Evolutionary conservation across 2,888 invertebrate genomes (phyloP).

Genomic region (Ganaspis brasiliensis): DNA sequence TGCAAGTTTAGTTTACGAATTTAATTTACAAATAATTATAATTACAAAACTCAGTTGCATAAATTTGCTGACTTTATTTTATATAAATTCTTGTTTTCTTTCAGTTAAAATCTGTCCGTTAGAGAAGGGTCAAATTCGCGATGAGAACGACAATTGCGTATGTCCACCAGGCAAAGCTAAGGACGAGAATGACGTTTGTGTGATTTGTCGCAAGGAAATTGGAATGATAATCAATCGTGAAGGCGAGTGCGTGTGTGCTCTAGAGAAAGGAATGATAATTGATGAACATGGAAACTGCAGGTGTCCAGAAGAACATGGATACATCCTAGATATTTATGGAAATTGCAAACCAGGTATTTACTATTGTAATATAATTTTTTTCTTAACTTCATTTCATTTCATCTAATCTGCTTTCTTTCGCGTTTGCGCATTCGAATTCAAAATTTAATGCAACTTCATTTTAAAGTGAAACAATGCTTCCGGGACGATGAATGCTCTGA

Average conservation of each 20-base stretch:
- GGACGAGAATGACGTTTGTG: slow-evolving; percentile 89
- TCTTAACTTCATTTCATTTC: background rate
- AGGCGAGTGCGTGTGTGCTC: slow-evolving; percentile 91
- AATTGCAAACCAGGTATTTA: slow-evolving; percentile 83
- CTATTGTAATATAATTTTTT: background rate
- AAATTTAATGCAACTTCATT: slow-evolving; percentile 58
- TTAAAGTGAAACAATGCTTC: slow-evolving; percentile 83
- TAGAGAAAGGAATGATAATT: slow-evolving; percentile 89
- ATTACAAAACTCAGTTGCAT: too few relatives aligned
- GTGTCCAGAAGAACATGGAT: slow-evolving; percentile 87
- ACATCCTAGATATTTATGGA: slow-evolving; percentile 84
- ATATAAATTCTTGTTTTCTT: slow-evolving; percentile 63
- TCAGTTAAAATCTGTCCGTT: slow-evolving; percentile 84
- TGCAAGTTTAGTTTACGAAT: too few relatives aligned
- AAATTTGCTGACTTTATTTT: too few relatives aligned
- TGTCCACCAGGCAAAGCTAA: slow-evolving; percentile 90
- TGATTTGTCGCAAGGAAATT: slow-evolving; percentile 86
- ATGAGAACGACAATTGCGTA: slow-evolving; percentile 86
- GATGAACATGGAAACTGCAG: slow-evolving; percentile 90
- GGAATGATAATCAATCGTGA: slow-evolving; percentile 89
- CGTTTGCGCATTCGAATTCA: slow-evolving; percentile 8
- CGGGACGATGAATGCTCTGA: slow-evolving; percentile 89
- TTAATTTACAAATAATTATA: too few relatives aligned
- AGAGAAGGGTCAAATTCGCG: slow-evolving; percentile 86
- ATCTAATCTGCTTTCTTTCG: background rate